Evolutionary conservation across 1,140 invertebrate species (phyloP).

Genomic region (Drosophila sechellia): DNA sequence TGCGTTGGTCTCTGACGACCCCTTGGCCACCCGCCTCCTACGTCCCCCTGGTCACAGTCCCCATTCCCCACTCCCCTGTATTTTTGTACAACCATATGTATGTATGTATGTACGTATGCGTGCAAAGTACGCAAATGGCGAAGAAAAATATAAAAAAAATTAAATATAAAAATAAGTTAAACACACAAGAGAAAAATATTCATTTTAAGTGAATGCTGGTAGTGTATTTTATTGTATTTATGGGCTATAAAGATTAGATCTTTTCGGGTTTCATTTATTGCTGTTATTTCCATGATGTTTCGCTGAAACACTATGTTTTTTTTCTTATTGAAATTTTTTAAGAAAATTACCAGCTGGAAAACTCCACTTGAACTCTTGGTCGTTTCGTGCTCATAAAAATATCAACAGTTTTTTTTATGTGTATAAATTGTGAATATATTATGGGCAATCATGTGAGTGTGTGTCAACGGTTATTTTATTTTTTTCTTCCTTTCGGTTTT

Average conservation of each 20-base stretch:
- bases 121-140: slow-evolving; percentile 50
- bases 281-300: not conserved
- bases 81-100: slow-evolving; percentile 20
- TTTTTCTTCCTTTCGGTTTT: slow-evolving; percentile 42
- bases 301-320: not conserved
- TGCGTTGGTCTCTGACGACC: slow-evolving; percentile 61
- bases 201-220: not conserved
- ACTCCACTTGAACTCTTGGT: not conserved
- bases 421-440: slow-evolving; percentile 28
- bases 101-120: slow-evolving; percentile 30
- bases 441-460: slow-evolving; percentile 24
- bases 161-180: slow-evolving; percentile 65
- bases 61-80: slow-evolving; percentile 1
- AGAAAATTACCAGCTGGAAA: not conserved
- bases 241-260: too few relatives aligned
- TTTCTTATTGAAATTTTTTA: not conserved
- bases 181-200: slow-evolving; percentile 39
- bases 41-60: not conserved
- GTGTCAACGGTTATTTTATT: slow-evolving; percentile 57
- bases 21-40: slow-evolving; percentile 16
- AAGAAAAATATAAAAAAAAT: slow-evolving; percentile 30
- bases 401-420: slow-evolving; percentile 3
- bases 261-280: not conserved
- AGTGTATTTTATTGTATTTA: too few relatives aligned
- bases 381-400: not conserved